phyloP scores from a whole-genome alignment of 2,797 vertebrate genomes.

The Pipistrellus nathusii region DNA sequence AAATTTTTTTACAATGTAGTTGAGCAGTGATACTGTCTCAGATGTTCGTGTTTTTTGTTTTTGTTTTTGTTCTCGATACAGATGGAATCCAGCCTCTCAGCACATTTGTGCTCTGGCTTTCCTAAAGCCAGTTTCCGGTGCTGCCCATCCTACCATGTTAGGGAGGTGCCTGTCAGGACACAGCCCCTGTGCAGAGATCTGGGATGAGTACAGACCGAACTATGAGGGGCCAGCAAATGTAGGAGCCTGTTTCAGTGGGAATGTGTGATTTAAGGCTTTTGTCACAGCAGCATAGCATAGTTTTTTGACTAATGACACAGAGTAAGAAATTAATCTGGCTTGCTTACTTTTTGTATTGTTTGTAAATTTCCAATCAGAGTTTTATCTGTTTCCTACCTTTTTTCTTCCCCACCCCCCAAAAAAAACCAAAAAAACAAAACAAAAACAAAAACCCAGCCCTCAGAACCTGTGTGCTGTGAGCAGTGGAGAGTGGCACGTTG shows the following conservation, averaged over 20 bases:
- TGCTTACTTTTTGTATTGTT: neutral
- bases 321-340: neutral
- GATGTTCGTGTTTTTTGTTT: neutral
- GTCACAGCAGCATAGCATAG: neutral
- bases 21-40: neutral
- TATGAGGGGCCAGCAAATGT: neutral
- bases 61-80: neutral
- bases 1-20: neutral
- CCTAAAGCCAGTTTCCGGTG: neutral
- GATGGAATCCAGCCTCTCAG: neutral
- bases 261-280: neutral
- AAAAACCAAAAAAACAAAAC: no score
- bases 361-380: neutral
- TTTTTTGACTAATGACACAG: neutral
- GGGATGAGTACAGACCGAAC: neutral
- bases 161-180: neutral
- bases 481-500: neutral
- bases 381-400: neutral
- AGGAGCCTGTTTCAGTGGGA: neutral
- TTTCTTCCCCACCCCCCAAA: neutral
- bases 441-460: neutral
- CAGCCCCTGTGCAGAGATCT: neutral
- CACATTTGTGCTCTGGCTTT: neutral
- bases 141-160: neutral
- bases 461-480: neutral